Conservation (phyloP, 1,140 invertebrate genomes). For the Batillaria attramentaria region DNA sequence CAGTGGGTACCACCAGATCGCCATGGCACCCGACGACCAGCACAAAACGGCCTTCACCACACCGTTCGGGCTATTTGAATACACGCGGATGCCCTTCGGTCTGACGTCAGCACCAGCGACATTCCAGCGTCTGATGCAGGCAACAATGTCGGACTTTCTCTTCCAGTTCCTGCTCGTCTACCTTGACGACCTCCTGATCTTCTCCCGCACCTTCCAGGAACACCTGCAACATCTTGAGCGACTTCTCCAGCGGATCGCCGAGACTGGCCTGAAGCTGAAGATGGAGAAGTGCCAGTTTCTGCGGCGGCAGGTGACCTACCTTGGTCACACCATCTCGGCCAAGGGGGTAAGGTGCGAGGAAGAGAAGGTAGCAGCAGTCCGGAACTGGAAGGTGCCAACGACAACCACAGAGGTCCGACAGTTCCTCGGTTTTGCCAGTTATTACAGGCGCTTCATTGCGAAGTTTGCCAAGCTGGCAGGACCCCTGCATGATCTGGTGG, state of each 20-base stretch:
- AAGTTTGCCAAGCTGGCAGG: not conserved
- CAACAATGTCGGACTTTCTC: conserved; percentile 42
- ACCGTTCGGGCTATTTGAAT: conserved; percentile 48
- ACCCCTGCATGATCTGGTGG: conserved; percentile 37
- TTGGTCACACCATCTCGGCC: conserved; percentile 54
- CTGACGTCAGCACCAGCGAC: conserved; percentile 56
- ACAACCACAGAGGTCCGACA: conserved; percentile 1
- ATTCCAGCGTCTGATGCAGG: conserved; percentile 58
- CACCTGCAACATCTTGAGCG: conserved; percentile 51
- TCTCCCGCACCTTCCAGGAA: conserved; percentile 33
- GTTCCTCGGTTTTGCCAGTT: conserved; percentile 21
- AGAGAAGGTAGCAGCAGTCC: not conserved
- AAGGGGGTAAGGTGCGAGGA: conserved; percentile 24
- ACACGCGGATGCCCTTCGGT: conserved; percentile 54
- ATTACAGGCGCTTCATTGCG: conserved; percentile 6
- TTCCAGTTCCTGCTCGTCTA: conserved; percentile 44
- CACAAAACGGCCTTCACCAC: conserved; percentile 66
- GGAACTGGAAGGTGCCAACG: conserved; percentile 18
- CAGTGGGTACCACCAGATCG: conserved; percentile 66
- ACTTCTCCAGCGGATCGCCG: conserved; percentile 46
- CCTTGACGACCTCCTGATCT: conserved; percentile 52
- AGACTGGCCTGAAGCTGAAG: conserved; percentile 56
- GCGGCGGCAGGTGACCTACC: conserved; percentile 46
- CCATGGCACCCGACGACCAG: conserved; percentile 53
- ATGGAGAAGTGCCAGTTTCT: conserved; percentile 57